Evolutionary conservation across 2,113 vertebrate genomes (phyloP).

Genomic region (Cololabis saira): DNA sequence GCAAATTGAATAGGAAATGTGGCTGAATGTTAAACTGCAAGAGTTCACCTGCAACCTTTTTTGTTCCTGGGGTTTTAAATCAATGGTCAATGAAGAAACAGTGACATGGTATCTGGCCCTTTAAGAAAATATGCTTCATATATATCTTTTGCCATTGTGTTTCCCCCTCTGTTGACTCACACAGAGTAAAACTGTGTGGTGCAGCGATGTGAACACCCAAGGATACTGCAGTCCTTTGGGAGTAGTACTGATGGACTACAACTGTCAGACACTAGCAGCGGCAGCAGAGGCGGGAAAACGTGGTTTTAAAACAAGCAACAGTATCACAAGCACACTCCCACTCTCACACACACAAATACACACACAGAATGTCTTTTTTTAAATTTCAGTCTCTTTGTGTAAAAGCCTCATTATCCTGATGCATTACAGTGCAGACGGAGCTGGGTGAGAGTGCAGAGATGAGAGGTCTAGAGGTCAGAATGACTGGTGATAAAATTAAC

Average conservation of each 20-base stretch:
- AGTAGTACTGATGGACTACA: constrained; percentile 7
- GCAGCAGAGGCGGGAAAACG: constrained; percentile 15
- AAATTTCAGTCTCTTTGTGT: constrained; percentile 22
- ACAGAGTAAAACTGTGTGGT: background rate
- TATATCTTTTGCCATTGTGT: background rate
- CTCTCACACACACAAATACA: no score
- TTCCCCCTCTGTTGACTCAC: constrained; percentile 4
- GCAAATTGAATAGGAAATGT: no score
- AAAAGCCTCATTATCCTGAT: constrained; percentile 40
- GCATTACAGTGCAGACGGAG: background rate
- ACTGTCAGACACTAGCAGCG: constrained; percentile 10
- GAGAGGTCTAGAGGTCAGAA: background rate
- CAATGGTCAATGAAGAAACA: no score
- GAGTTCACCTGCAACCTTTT: no score
- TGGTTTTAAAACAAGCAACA: no score
- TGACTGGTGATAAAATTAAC: background rate
- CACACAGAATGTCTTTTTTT: constrained; percentile 18
- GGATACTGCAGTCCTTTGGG: constrained; percentile 22
- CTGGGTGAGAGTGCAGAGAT: background rate
- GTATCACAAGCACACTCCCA: no score
- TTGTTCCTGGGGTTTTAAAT: no score
- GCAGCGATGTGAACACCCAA: constrained; percentile 1
- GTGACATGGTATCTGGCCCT: no score
- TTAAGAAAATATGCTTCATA: background rate
- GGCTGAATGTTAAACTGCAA: no score